A percentile compares a stretch with the other conserved stretches of the same genome.
Evolutionary conservation across 1,140 invertebrate species (phyloP).

Genomic region (Aphelinus certus): DNA sequence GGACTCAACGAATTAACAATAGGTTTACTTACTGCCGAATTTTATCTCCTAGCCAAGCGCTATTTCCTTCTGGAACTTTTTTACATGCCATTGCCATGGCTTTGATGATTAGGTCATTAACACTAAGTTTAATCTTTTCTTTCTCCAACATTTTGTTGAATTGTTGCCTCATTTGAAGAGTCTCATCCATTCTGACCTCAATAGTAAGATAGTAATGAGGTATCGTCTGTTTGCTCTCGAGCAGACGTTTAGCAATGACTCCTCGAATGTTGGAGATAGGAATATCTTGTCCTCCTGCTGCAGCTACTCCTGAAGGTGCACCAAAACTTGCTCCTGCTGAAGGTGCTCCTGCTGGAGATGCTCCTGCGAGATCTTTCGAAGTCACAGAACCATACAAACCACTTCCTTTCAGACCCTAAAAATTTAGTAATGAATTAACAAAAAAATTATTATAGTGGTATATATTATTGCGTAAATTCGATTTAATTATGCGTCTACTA

Average conservation of each 20-base stretch:
- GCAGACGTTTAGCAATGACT: slow-evolving; percentile 90
- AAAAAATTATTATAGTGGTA: not conserved
- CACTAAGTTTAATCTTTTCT: slow-evolving; percentile 85
- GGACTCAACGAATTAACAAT: not conserved
- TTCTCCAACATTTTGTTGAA: slow-evolving; percentile 85
- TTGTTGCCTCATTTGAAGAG: slow-evolving; percentile 72
- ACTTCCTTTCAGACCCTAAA: slow-evolving; percentile 76
- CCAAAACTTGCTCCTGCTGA: slow-evolving; percentile 50
- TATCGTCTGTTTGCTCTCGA: slow-evolving; percentile 92
- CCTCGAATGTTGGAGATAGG: slow-evolving; percentile 88
- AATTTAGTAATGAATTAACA: slow-evolving; percentile 15
- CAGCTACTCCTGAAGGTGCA: slow-evolving; percentile 53
- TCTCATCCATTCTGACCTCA: slow-evolving; percentile 86
- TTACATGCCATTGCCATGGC: slow-evolving; percentile 91
- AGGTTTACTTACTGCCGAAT: slow-evolving; percentile 86
- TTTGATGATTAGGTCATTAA: slow-evolving; percentile 99
- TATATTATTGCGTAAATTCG: slow-evolving; percentile 6
- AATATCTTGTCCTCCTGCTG: slow-evolving; percentile 77
- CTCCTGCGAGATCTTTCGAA: slow-evolving; percentile 81
- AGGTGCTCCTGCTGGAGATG: slow-evolving; percentile 53
- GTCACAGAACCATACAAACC: slow-evolving; percentile 91
- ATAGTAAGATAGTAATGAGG: slow-evolving; percentile 96
- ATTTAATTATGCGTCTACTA: no score
- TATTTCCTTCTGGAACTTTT: slow-evolving; percentile 95
- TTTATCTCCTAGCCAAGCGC: slow-evolving; percentile 93